Percentiles rank a stretch among this genome's conserved stretches.
These are phyloP conservation scores for Aythya fuligula DNA, from an alignment of 2,797 vertebrate genomes.

Conservation along the genomic window DNA sequence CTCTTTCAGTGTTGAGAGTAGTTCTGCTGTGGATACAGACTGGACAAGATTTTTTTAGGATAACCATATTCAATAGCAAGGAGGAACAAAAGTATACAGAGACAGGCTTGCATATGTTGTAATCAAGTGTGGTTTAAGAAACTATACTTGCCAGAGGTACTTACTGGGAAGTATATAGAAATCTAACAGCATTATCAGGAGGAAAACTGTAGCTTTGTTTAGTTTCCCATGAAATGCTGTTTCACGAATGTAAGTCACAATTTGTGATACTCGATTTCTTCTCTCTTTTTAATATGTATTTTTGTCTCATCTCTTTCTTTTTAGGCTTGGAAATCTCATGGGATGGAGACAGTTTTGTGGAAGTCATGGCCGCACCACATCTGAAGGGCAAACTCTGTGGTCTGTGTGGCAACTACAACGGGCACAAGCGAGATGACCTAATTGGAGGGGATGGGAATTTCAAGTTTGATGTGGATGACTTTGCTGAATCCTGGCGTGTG, in stretches of 20 bases:
- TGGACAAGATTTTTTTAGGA: neutral
- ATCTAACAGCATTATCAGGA: neutral
- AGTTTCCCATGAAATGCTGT: neutral
- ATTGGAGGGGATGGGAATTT: conserved; percentile 94
- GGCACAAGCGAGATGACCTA: conserved; percentile 93
- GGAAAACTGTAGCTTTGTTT: neutral
- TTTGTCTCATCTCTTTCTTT: neutral
- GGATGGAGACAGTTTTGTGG: conserved; percentile 99
- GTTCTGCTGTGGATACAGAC: neutral
- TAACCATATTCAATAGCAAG: neutral
- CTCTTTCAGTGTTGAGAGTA: neutral
- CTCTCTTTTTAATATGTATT: accelerated
- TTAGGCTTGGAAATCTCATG: conserved; percentile 96
- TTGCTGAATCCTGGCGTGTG: conserved; percentile 95
- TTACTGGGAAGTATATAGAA: neutral
- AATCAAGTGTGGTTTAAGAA: neutral
- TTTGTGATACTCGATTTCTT: neutral
- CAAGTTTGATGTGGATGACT: conserved; percentile 97
- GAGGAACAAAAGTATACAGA: neutral
- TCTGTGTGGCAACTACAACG: conserved; percentile 97
- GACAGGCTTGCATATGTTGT: neutral
- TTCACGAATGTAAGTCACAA: neutral
- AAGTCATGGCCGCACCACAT: conserved; percentile 93
- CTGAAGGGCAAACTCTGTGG: conserved; percentile 94
- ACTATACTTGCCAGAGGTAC: neutral